These are phyloP conservation scores for Pangasianodon gigas DNA, from an alignment of 2,113 vertebrate genomes.

Conservation along the genomic window DNA sequence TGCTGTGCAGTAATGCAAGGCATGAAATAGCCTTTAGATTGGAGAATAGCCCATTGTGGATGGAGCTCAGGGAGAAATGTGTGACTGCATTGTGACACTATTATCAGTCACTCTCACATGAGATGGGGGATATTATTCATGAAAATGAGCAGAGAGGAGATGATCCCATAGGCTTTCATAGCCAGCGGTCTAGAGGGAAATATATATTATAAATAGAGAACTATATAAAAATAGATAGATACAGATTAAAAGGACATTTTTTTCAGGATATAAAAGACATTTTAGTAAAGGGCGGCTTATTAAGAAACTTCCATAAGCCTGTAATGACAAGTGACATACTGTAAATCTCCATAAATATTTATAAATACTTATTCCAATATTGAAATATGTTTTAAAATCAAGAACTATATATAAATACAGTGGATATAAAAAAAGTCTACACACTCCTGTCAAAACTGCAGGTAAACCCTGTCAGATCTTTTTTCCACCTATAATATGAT, in stretches of 20 bases:
- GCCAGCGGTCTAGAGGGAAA: conserved; percentile 37
- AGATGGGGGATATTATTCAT: conserved; percentile 70
- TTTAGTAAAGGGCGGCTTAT: not conserved
- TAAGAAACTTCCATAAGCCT: not conserved
- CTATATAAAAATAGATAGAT: conserved; percentile 17
- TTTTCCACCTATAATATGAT: too few relatives aligned
- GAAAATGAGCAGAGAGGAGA: conserved; percentile 62
- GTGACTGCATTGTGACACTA: conserved; percentile 60
- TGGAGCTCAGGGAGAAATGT: conserved; percentile 61
- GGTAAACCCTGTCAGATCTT: too few relatives aligned
- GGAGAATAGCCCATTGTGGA: conserved; percentile 63
- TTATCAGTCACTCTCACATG: conserved; percentile 69
- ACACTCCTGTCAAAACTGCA: too few relatives aligned
- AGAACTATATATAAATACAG: not conserved
- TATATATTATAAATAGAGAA: conserved; percentile 48
- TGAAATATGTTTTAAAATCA: not conserved
- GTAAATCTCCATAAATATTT: not conserved
- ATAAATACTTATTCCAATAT: not conserved
- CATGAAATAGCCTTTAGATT: conserved; percentile 59
- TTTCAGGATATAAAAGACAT: not conserved
- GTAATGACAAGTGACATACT: not conserved
- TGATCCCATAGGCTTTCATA: conserved; percentile 53
- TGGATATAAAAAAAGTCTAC: not conserved
- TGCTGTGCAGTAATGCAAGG: conserved; percentile 55
- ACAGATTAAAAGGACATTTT: not conserved